Base-by-base conservation (phyloP, 2,797 vertebrate genomes). In the Sebastes iracundus region DNA sequence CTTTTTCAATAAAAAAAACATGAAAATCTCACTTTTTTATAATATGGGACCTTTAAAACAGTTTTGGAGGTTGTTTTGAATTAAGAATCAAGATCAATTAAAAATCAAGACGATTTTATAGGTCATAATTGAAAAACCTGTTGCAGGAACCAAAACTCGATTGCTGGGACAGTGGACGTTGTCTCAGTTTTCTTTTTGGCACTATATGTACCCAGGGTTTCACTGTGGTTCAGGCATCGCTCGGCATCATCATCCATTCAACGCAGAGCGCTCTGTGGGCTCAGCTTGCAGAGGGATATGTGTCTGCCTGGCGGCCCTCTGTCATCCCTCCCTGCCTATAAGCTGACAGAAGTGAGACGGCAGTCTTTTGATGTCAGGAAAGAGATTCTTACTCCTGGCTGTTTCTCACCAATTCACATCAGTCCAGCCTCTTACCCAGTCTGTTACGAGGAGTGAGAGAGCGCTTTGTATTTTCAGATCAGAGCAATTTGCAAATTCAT, bases 401-500 rank as follows among this genome's bases (percentile, higher is more conserved):
- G 90, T 96, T 96, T 97, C 96, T 97, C 95, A 86, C 95, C 96
- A 92, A 95, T 96, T 96, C 96, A 94, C 94, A 89, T 87, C 83
- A 91, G 93, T 94, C 94, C 93, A 89, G 93, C 90, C 90, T 94
- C 94, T 96, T 93, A 95, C 89, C 93, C 94, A 79, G 94, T 77
- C 91, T 89, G 92, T 95, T 91, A 89, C 4, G 13, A 27, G 80
- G 93, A 96, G 94, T 95, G 95, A 97, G 97, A 91, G 90, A 94
- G 10, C 75, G 92, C 97, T 97, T 97, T 98, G 97, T 98, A 94
- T 92, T 84, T 79, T 64, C 84, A 96, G 96, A 98, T 97, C 97
- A 96, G 95, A 98, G 96, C 96, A 97, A 98, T 97, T 97, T 97
- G 96, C 97, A 96, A 95, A 94, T 96, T 96, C 90, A 95, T 96